Evolutionary conservation across 1,140 invertebrate genomes (phyloP), one percentile per base, ranked within the genome.

Genomic region (Diploscapter pachys): DNA sequence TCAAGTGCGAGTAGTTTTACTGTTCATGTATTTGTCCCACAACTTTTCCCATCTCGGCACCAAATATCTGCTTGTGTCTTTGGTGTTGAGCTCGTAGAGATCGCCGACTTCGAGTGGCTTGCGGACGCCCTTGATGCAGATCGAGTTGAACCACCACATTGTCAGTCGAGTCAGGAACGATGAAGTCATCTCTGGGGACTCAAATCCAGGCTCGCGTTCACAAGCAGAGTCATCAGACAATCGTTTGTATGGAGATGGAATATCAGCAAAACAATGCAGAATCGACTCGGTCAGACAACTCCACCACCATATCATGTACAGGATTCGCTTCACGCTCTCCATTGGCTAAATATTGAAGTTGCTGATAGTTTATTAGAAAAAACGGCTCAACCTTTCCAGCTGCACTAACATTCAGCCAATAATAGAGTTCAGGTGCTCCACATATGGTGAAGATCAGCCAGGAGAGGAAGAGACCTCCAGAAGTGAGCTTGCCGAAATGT

Each of bases 121-220:
- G 54, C 72, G 72, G 5, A 69, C 78, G 2, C 78, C 80, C 9
- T 82, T 56, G 56, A 72, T 71, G 57, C 75, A 77, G 3, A 81
- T 50, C 8, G 70, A 13, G 54, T 82, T 81, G 66, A 83, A 85
- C 82, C 82, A 83, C 81, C 83, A 85, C 71, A 82, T 68, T 0
- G 73, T 77, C 51, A 81, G 75, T 49, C 82, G 78, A 57, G 76
- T 82, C 8, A 85, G 6, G 57, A 83, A 83, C 3, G 83, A 83
- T 59, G 70, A 75, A 11, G 71, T 55, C 9, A 52, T 74, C 78
- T 83, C 83, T 9, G 82, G 82, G 51, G 83, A 82, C 31, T 31
- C 31, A 31, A 31, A 31, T 31, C 31, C 31, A 31, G 31, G 31
- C 31, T 31, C 31, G 31, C 11, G 71, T 61, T 13, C 56, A 63